These are phyloP conservation scores for Drosophila watanabei DNA, from an alignment of 1,140 invertebrate genomes.

Conservation along the genomic window DNA sequence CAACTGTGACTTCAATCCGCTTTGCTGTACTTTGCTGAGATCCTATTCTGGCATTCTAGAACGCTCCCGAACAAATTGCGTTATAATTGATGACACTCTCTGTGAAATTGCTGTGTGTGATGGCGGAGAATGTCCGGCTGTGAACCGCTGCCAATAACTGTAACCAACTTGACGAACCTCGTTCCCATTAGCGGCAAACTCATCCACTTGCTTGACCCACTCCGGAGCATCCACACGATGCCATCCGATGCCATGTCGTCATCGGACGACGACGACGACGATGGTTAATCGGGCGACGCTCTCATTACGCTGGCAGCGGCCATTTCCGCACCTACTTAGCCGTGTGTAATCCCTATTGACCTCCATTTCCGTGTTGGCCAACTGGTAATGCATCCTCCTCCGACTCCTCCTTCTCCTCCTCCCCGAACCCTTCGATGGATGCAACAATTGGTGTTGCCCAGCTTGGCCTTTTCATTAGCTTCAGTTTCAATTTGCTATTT, in stretches of 20 bases:
- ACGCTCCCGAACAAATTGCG: conserved; percentile 40
- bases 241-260: conserved; percentile 4
- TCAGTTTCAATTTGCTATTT: conserved; percentile 44
- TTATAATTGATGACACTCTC: conserved; percentile 40
- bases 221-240: conserved; percentile 19
- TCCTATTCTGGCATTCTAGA: conserved; percentile 13
- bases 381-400: conserved; percentile 26
- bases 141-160: conserved; percentile 49
- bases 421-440: conserved; percentile 1
- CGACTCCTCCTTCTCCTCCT: neutral
- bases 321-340: conserved; percentile 54
- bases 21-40: neutral
- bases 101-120: conserved; percentile 8
- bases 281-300: conserved; percentile 44
- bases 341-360: conserved; percentile 55
- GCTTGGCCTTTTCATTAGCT: conserved; percentile 55
- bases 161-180: conserved; percentile 38
- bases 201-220: conserved; percentile 40
- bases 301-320: conserved; percentile 33
- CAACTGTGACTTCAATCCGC: neutral
- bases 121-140: conserved; percentile 25
- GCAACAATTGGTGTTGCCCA: conserved; percentile 35
- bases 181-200: conserved; percentile 32
- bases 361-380: conserved; percentile 35
- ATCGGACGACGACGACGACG: conserved; percentile 15